Conservation (phyloP, 1,140 invertebrate genomes). For the Chironomus striatipennis region DNA sequence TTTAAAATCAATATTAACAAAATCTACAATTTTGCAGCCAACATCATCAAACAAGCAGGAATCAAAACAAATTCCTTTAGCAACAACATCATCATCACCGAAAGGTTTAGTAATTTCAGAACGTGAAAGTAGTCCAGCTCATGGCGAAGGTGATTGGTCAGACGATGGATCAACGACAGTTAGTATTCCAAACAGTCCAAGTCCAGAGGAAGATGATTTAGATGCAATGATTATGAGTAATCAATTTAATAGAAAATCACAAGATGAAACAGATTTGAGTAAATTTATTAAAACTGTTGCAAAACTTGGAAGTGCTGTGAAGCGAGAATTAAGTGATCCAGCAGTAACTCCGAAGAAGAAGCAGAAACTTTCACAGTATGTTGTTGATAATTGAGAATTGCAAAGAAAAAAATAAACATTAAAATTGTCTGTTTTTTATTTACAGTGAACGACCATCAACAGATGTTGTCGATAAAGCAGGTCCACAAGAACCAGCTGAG, state of each 20-base stretch:
- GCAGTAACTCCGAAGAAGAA: neutral
- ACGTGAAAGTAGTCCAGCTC: neutral
- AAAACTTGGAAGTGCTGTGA: neutral
- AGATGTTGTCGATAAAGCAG: neutral
- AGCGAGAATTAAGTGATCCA: neutral
- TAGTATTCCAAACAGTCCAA: conserved; percentile 52
- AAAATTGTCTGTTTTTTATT: neutral
- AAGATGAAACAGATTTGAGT: neutral
- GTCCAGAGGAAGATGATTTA: conserved; percentile 45
- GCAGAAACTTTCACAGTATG: neutral
- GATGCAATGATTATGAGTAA: conserved; percentile 32
- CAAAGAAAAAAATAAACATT: neutral
- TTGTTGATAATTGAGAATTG: neutral
- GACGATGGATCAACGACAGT: conserved; percentile 50
- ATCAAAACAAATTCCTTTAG: neutral
- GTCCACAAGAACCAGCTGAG: neutral
- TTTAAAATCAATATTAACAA: too few relatives aligned
- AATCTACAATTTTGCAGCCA: neutral
- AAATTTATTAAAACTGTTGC: neutral
- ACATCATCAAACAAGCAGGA: neutral
- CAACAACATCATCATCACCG: neutral
- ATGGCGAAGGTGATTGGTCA: conserved; percentile 32
- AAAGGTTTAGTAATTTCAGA: neutral
- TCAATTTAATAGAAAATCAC: neutral
- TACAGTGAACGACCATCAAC: neutral